These are phyloP conservation scores for Passer domesticus DNA, from an alignment of 2,113 vertebrate genomes.

Conservation along the genomic window DNA sequence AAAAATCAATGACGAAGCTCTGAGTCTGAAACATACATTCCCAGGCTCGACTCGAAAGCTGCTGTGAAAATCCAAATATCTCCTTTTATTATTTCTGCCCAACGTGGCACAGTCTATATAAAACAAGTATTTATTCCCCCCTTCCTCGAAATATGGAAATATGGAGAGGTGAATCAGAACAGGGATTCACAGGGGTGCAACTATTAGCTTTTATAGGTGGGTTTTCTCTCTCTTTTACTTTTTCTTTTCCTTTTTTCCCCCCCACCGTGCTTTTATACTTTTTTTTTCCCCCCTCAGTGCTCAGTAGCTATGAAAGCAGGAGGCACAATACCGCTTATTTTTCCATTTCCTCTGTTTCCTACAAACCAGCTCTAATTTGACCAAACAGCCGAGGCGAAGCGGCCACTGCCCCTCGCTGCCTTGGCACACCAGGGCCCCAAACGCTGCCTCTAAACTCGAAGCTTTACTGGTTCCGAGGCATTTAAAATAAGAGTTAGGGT, in stretches of 20 bases:
- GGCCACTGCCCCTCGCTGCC: neutral
- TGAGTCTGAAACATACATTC: neutral
- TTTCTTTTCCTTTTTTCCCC: rapidly evolving
- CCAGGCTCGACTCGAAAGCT: neutral
- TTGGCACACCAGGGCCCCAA: neutral
- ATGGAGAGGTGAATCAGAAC: neutral
- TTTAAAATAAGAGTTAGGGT: neutral
- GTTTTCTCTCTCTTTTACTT: neutral
- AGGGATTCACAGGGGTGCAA: neutral
- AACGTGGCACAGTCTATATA: neutral
- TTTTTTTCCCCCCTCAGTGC: rapidly evolving
- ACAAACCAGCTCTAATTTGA: neutral
- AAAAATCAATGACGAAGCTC: neutral
- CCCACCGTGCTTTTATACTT: neutral
- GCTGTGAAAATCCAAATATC: neutral
- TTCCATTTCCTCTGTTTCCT: constrained; percentile 14
- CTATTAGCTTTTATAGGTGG: neutral
- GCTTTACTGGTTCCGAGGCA: neutral
- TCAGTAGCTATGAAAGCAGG: neutral
- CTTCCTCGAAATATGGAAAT: neutral
- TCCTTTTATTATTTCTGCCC: neutral
- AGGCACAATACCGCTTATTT: neutral
- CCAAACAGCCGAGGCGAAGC: neutral
- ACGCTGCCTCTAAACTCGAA: neutral
- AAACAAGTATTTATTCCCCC: neutral